Conservation (phyloP, 2,797 vertebrate genomes). For the Coranthus polyacanthus region DNA sequence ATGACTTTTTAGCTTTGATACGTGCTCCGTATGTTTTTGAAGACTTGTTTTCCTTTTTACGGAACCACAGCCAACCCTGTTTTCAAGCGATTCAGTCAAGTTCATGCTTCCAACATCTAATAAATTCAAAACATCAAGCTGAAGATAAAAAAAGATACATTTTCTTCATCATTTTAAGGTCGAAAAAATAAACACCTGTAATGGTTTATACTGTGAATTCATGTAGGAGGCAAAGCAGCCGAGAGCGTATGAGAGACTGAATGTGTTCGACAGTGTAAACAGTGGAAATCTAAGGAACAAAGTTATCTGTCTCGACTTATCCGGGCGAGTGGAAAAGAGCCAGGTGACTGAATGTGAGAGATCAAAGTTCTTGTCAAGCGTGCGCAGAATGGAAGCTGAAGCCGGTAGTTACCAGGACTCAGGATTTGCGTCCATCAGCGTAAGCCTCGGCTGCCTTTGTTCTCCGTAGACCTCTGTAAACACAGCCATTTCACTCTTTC, state of each 20-base stretch:
- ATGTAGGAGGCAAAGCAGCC: constrained; percentile 18
- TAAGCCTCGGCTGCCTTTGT: constrained; percentile 73
- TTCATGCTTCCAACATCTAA: too few relatives aligned
- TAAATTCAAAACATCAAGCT: too few relatives aligned
- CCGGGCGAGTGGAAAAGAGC: constrained; percentile 51
- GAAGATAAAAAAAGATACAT: too few relatives aligned
- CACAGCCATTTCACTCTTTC: constrained; percentile 43
- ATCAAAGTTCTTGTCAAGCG: constrained; percentile 75
- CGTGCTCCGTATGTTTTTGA: too few relatives aligned
- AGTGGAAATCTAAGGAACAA: constrained; percentile 45
- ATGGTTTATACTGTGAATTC: constrained; percentile 2
- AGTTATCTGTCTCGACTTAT: constrained; percentile 67
- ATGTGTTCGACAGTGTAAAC: constrained; percentile 35
- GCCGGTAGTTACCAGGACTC: constrained; percentile 76
- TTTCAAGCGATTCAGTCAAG: too few relatives aligned
- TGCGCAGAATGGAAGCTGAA: constrained; percentile 54
- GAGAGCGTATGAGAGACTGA: constrained; percentile 19
- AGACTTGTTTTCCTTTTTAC: too few relatives aligned
- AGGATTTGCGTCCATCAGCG: constrained; percentile 84
- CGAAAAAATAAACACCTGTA: too few relatives aligned
- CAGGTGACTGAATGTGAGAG: constrained; percentile 68
- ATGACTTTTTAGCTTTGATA: too few relatives aligned
- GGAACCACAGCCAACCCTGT: too few relatives aligned
- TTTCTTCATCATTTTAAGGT: too few relatives aligned
- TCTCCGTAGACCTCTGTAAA: constrained; percentile 65